Evolutionary conservation across 1,140 invertebrate genomes (phyloP), one percentile per base, ranked within the genome.

Genomic region (Papilio xuthus): DNA sequence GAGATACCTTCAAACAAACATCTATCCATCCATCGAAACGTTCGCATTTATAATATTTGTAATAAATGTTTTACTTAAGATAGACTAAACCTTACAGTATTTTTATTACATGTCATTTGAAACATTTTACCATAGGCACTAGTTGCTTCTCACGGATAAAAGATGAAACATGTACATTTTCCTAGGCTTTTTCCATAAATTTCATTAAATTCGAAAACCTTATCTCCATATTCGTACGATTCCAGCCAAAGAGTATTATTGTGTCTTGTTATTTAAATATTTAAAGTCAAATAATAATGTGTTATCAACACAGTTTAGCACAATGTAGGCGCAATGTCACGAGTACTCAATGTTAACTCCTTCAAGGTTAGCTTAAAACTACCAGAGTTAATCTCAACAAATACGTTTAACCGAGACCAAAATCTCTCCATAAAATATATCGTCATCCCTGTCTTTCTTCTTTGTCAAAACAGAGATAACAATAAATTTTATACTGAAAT

Each of bases 271-370:
- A 53, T 53, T 53, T 53, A 47, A 50, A 73, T 26, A 26, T 56
- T 28, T 75, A 56, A 28, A 56, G 32, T 75, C 20, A 75, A 75
- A 75, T 75, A 75, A 73, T 50, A 75, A 75, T 53, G 47, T 75
- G 73, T 75, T 75, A 75, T 75, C 73, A 75, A 56, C 56, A 56
- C 47, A 56, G 47, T 75, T 75, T 75, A 75, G 47, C 73, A 73
- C 23, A 56, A 75, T 56, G 47, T 53, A 75, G 47, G 50, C 73
- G 50, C 73, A 75, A 75, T 75, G 73, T n/a, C 73, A 75, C 44
- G 41, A 13, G 73, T 41, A n/a, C 26, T 75, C 73, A 75, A 75
- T 75, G 73, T 50, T 56, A 75, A 75, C 37, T 75, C 26, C 44
- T 28, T 28, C 73, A 75, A 75, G 73, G 73, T 12, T 26, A 50